phyloP scores from a whole-genome alignment of 2,113 vertebrate genomes.

The Globicephala melas region DNA sequence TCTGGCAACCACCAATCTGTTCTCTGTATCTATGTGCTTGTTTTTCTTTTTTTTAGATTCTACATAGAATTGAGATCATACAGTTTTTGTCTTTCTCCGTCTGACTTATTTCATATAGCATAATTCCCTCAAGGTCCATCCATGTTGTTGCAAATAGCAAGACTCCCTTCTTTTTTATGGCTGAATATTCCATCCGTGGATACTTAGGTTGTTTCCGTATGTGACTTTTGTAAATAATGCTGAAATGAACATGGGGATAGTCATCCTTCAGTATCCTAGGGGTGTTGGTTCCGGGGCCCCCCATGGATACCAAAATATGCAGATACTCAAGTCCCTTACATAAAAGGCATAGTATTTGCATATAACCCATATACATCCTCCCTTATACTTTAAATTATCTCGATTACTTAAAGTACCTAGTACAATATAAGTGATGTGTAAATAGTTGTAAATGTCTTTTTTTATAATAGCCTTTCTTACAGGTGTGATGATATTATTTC shows the following conservation, averaged over 20 bases:
- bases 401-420: neutral
- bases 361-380: neutral
- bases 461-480: neutral
- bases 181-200: neutral
- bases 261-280: neutral
- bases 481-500: neutral
- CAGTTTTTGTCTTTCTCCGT: neutral
- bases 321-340: neutral
- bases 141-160: neutral
- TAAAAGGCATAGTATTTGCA: neutral
- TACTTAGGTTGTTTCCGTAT: neutral
- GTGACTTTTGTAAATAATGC: neutral
- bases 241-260: neutral
- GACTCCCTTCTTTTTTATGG: neutral
- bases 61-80: neutral
- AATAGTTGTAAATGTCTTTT: neutral
- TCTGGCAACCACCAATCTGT: neutral
- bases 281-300: neutral
- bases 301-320: neutral
- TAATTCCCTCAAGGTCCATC: neutral
- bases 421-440: neutral
- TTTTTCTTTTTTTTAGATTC: neutral
- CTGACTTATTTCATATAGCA: neutral
- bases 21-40: neutral
- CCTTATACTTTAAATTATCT: neutral